Evolutionary conservation across 2,888 invertebrate species (phyloP).

Genomic region (Ectropis crepuscularia): DNA sequence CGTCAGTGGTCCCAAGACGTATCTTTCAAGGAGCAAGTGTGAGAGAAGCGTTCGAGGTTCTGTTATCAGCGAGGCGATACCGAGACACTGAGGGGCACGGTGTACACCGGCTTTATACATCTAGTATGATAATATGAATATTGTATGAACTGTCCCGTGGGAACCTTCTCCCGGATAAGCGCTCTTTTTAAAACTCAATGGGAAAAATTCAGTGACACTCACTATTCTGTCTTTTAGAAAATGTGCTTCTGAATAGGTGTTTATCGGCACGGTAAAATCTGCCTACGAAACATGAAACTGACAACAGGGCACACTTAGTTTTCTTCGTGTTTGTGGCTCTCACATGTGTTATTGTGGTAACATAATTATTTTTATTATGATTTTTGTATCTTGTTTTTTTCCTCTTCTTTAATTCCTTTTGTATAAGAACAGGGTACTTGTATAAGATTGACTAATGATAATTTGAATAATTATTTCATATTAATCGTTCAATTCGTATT

Average conservation of each 20-base stretch:
- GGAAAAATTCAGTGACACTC: conserved; percentile 59
- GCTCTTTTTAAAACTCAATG: conserved; percentile 68
- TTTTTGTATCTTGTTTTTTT: too few relatives aligned
- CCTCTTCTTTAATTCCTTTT: too few relatives aligned
- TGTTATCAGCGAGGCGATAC: conserved; percentile 22
- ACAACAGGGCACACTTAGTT: too few relatives aligned
- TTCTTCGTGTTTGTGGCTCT: too few relatives aligned
- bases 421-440: too few relatives aligned
- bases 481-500: too few relatives aligned
- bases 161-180: conserved; percentile 68
- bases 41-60: conserved; percentile 17
- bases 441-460: too few relatives aligned
- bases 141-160: conserved; percentile 73
- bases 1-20: conserved; percentile 34
- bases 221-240: conserved; percentile 40
- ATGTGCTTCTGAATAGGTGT: neutral
- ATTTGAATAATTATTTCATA: too few relatives aligned
- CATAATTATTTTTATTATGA: too few relatives aligned
- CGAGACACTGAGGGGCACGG: conserved; percentile 15
- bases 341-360: too few relatives aligned
- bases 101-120: conserved; percentile 60
- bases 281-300: too few relatives aligned
- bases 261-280: neutral
- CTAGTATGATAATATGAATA: conserved; percentile 70
- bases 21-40: conserved; percentile 21